Percentiles rank a stretch among this genome's conserved stretches.
Conservation (phyloP, 2,797 vertebrate species). For the Fistularia tabacaria region DNA sequence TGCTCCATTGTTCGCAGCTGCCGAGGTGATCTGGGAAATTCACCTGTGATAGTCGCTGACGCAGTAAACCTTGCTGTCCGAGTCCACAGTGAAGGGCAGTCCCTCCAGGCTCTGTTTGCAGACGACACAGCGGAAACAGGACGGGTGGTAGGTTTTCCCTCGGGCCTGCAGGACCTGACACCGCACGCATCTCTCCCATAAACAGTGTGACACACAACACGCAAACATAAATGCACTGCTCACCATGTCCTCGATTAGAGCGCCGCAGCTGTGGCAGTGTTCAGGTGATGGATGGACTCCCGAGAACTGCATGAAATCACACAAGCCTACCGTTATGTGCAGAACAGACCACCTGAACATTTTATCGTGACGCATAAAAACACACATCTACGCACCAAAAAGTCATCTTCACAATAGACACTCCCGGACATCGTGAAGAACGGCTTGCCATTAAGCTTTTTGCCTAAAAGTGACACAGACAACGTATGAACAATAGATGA, state of each 20-base stretch:
- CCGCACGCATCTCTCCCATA: neutral
- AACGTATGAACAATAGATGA: too few relatives aligned
- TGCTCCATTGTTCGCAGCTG: constrained; percentile 18
- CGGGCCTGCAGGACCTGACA: constrained; percentile 86
- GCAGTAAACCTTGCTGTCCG: constrained; percentile 84
- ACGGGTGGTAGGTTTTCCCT: constrained; percentile 84
- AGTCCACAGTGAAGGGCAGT: constrained; percentile 82
- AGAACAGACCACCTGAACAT: neutral
- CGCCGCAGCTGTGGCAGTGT: constrained; percentile 85
- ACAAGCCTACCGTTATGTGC: constrained; percentile 1
- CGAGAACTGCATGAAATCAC: constrained; percentile 75
- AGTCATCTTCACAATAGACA: constrained; percentile 68
- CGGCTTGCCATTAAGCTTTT: constrained; percentile 47
- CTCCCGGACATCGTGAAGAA: constrained; percentile 61
- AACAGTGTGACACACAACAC: neutral
- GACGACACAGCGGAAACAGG: constrained; percentile 84
- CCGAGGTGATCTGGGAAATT: constrained; percentile 28
- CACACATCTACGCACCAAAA: constrained; percentile 43
- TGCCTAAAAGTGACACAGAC: constrained; percentile 10
- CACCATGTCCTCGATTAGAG: constrained; percentile 86
- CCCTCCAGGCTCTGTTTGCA: constrained; percentile 84
- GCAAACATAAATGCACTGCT: constrained; percentile 37
- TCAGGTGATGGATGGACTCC: constrained; percentile 85
- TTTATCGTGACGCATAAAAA: neutral
- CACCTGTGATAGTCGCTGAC: constrained; percentile 89